Evolutionary conservation across 1,140 invertebrate genomes (phyloP), one percentile per base, ranked within the genome.

Genomic region (Drosophila littoralis): DNA sequence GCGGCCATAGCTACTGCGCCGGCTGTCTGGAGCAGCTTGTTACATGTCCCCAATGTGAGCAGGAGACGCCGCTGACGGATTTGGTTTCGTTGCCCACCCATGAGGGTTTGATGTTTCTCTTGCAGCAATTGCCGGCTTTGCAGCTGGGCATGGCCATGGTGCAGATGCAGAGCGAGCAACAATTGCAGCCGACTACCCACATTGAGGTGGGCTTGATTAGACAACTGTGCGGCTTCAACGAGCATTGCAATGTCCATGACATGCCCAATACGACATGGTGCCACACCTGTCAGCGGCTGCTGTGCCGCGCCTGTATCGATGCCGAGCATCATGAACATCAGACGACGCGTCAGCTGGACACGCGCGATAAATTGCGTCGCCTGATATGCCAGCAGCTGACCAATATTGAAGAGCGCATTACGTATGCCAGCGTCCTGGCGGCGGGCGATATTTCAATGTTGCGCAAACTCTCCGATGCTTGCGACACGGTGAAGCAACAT

Each of bases 1-100:
- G 96, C 93, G 95, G 95, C 84, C 96, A 97, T 89, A 95, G 95
- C 88, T 96, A 96, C 91, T 97, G 96, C 83, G 93, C 96, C 73
- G 94, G 95, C 64, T 97, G 96, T 91, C 94, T 96, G 79, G 5
- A 46, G n/a, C 93, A 95, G 75, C 93, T 93, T 74, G 92, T 96
- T 51, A 94, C 94, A 79, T 96, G 96, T 79, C 93, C 94, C 13
- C 94, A 95, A 80, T 80, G 77, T 33, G 59, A 96, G 95, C 81
- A 95, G 94, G 94, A 95, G 40, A 58, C 22, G 6, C 12, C 0
- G 22, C 10, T 95, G 84, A 93, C 93, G 45, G 95, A 94, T 4
- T 10, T 35, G 94, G 95, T 58, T 81, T 93, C 94, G 55, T 91
- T 96, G 70, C 95, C 95, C 15, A 96, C 95, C 0, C 93, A 95